Evolutionary conservation across 2,888 invertebrate genomes (phyloP).

Genomic region (Sturmia bella): DNA sequence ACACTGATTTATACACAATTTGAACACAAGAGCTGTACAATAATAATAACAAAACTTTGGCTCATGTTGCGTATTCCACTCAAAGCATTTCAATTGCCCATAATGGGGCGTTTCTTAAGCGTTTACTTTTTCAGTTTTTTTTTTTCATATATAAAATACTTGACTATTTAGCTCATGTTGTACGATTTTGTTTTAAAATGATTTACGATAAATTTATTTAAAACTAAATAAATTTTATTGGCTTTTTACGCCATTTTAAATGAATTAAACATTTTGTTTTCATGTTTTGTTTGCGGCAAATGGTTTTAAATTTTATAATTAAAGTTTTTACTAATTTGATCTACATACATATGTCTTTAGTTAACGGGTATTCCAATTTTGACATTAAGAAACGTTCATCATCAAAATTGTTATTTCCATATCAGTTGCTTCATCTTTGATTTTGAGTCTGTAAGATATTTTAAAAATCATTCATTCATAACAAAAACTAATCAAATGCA

Average conservation of each 20-base stretch:
- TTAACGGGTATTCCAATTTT: too few relatives aligned
- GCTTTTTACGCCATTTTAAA: constrained; percentile 48
- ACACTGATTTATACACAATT: constrained; percentile 28
- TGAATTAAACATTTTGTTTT: constrained; percentile 9
- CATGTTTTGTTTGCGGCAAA: constrained; percentile 7
- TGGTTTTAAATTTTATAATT: background rate
- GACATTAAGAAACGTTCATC: too few relatives aligned
- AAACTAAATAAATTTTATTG: background rate
- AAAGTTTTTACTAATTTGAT: background rate
- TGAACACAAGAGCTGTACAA: constrained; percentile 8
- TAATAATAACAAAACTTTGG: constrained; percentile 25
- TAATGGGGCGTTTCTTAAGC: constrained; percentile 30
- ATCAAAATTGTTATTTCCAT: too few relatives aligned
- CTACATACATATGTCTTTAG: too few relatives aligned
- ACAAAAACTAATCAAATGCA: too few relatives aligned
- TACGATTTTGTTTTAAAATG: constrained; percentile 29
- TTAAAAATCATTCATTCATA: too few relatives aligned
- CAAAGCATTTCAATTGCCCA: constrained; percentile 22
- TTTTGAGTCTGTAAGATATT: too few relatives aligned
- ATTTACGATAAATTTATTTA: constrained; percentile 38
- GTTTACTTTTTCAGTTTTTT: background rate
- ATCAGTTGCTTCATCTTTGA: too few relatives aligned
- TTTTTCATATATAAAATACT: background rate
- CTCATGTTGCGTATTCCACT: constrained; percentile 31
- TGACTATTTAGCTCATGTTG: constrained; percentile 44